A percentile compares a stretch with the other conserved stretches of the same genome.
Conservation (phyloP, 2,888 invertebrate species). For the Hirudinaria manillensis region DNA sequence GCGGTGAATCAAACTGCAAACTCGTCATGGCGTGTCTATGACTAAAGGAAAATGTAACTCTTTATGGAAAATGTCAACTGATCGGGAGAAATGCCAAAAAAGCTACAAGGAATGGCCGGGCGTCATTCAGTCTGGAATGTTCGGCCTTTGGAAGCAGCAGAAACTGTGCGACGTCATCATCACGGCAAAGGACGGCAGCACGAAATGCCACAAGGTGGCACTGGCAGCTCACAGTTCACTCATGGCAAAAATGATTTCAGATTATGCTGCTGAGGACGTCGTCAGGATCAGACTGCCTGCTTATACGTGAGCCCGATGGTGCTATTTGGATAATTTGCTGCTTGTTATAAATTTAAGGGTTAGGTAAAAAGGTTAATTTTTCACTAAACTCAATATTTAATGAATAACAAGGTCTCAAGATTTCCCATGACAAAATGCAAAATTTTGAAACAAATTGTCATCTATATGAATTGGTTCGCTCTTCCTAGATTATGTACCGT, state of each 20-base stretch:
- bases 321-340: no score
- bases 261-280: neutral
- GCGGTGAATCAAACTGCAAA: no score
- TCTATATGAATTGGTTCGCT: no score
- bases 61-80: no score
- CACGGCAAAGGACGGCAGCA: slow-evolving; percentile 9
- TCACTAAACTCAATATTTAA: no score
- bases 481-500: slow-evolving; percentile 8
- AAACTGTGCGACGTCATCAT: slow-evolving; percentile 18
- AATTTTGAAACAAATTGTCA: neutral
- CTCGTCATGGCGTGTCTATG: no score
- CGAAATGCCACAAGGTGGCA: slow-evolving; percentile 24
- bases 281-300: slow-evolving; percentile 13
- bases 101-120: neutral
- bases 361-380: no score
- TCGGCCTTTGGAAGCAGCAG: slow-evolving; percentile 19
- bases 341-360: no score
- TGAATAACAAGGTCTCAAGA: no score
- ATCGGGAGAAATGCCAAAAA: no score
- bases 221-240: slow-evolving; percentile 21
- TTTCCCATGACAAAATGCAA: neutral
- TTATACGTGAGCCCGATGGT: neutral
- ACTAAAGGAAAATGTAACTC: no score
- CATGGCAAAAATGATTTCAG: slow-evolving; percentile 15
- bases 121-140: slow-evolving; percentile 14